Evolutionary conservation across 1,140 invertebrate species (phyloP), one percentile per base, ranked within the genome.

Genomic region (Sarcophaga peregrina): DNA sequence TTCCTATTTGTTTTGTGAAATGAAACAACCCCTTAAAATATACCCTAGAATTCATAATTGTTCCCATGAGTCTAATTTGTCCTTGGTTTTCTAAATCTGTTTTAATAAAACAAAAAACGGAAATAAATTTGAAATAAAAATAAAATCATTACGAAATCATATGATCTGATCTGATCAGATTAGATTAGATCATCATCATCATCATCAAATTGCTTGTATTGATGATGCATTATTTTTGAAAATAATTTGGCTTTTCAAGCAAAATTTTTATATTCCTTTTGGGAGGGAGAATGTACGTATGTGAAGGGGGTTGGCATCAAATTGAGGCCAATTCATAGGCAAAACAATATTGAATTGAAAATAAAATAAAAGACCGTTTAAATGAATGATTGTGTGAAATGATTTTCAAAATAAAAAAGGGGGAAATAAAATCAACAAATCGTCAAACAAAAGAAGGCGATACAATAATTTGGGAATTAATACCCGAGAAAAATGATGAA

Each of bases 91-190:
- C 25, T 37, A 37, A 37, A 37, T 37, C 25, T 37, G 25, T 37
- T 37, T 37, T 37, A 37, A 4, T 2, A 37, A 37, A 37, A 37
- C 25, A 37, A 37, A 37, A 37, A 37, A 37, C 25, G 4, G 4
- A 37, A 37, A 37, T 4, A 37, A 37, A 37, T 37, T 37, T 37
- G 25, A 37, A 37, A 37, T 37, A 37, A 37, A 37, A 37, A 37
- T 37, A 37, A 37, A 37, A 37, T 37, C 25, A 37, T 37, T 37
- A 52, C 13, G 50, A 52, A 52, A 68, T n/a, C 0, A 68, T 17
- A 20, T 68, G 62, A 68, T 68, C 62, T 68, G 62, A 68, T 68
- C 62, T 68, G 62, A 68, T 68, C 62, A 25, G 62, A 68, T 68
- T n/a, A 68, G 62, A 68, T 68, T 20, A 37, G 25, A 37, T 37